Conservation (phyloP, 2,797 vertebrate species). For the Chelon labrosus region DNA sequence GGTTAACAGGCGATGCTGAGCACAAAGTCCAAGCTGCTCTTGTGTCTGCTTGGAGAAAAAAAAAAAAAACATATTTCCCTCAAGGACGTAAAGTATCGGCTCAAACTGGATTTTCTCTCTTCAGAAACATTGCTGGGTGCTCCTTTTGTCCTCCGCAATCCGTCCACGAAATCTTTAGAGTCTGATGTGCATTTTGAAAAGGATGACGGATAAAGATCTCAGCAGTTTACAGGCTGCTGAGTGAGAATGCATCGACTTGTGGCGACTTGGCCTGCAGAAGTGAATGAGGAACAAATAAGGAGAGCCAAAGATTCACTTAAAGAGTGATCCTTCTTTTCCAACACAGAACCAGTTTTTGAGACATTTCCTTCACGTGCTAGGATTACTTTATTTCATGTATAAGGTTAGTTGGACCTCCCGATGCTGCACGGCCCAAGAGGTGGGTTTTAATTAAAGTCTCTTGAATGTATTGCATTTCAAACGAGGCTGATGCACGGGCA, state of each 20-base stretch:
- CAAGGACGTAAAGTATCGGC: not conserved
- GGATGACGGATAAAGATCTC: slow-evolving; percentile 21
- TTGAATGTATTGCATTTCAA: slow-evolving; percentile 15
- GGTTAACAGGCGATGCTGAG: no score
- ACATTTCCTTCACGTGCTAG: not conserved
- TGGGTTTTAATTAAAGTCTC: slow-evolving; percentile 29
- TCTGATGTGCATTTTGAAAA: not conserved
- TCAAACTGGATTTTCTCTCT: not conserved
- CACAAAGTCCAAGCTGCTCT: no score
- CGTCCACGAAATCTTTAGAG: not conserved
- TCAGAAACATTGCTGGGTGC: not conserved
- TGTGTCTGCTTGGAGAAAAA: not conserved
- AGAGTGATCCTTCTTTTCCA: slow-evolving; percentile 14
- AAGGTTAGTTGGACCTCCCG: slow-evolving; percentile 8
- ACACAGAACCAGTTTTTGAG: no score
- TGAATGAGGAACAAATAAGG: not conserved
- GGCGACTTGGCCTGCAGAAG: not conserved
- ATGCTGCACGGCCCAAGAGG: not conserved
- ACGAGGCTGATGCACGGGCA: not conserved
- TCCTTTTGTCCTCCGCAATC: slow-evolving; percentile 17
- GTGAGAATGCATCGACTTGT: slow-evolving; percentile 15
- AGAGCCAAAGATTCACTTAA: slow-evolving; percentile 37
- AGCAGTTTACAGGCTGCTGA: slow-evolving; percentile 14
- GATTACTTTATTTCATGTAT: slow-evolving; percentile 16
- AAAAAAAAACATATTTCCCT: not conserved